A percentile compares a stretch with the other conserved stretches of the same genome.
phyloP scores from a whole-genome alignment of 92 coral and sea anemone species.

The Diadumene lineata region DNA sequence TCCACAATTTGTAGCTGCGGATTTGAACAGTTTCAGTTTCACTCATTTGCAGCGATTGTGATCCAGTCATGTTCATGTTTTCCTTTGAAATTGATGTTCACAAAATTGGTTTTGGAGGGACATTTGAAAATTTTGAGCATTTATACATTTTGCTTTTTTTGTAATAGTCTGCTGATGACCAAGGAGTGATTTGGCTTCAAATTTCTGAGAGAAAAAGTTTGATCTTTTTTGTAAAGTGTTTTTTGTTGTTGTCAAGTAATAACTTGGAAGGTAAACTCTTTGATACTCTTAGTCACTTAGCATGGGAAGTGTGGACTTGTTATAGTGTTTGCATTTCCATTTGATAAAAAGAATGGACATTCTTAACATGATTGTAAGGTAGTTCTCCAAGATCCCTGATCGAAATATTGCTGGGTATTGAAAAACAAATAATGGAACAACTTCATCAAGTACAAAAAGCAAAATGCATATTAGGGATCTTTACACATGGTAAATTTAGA shows the following conservation, averaged over 20 bases:
- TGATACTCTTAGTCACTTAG: slow-evolving; percentile 13
- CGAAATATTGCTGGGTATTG: slow-evolving; percentile 31
- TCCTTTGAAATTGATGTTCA: background rate
- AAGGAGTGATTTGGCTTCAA: slow-evolving; percentile 7
- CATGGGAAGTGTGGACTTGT: slow-evolving; percentile 19
- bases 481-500: slow-evolving; percentile 46
- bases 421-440: slow-evolving; percentile 48
- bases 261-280: background rate
- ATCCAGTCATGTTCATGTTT: background rate
- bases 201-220: slow-evolving; percentile 9
- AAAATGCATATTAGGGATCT: slow-evolving; percentile 35
- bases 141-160: slow-evolving; percentile 11
- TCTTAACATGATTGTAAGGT: slow-evolving; percentile 12
- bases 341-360: background rate
- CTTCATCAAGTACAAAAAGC: slow-evolving; percentile 45
- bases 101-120: background rate
- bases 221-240: background rate
- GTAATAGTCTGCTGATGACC: background rate
- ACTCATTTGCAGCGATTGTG: background rate
- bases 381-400: background rate
- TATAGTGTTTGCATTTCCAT: slow-evolving; percentile 11
- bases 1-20: slow-evolving; percentile 4
- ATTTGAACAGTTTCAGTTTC: background rate
- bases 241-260: background rate
- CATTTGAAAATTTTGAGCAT: slow-evolving; percentile 7